Conservation (phyloP, 2,797 vertebrate genomes). For the Jordanella pulchra region DNA sequence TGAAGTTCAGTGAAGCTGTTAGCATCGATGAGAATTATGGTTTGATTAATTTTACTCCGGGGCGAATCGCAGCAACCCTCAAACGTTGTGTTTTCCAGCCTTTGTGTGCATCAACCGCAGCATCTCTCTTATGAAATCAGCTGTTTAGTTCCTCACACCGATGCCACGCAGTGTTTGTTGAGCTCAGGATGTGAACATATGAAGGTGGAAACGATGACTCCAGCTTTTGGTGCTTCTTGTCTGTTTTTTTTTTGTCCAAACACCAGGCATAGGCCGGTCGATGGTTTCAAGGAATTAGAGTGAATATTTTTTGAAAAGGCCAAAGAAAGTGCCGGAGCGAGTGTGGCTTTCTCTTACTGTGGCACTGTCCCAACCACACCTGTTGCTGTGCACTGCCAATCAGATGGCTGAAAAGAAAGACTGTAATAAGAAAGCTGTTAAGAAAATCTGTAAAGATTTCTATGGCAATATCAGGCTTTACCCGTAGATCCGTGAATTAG, state of each 20-base stretch:
- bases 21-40: constrained; percentile 23
- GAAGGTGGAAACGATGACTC: constrained; percentile 50
- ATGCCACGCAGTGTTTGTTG: neutral
- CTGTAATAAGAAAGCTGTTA: neutral
- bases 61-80: constrained; percentile 47
- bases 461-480: neutral
- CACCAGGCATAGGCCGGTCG: neutral
- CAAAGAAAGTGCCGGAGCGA: neutral
- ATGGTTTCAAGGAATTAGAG: neutral
- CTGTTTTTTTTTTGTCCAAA: constrained; percentile 37
- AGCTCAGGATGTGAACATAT: constrained; percentile 19
- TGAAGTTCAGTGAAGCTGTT: constrained; percentile 17
- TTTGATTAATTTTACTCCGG: constrained; percentile 36
- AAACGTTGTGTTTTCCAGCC: constrained; percentile 14
- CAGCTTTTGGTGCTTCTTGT: constrained; percentile 56
- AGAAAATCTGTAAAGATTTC: no score
- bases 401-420: neutral
- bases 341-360: neutral
- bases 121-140: constrained; percentile 14
- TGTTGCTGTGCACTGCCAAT: neutral
- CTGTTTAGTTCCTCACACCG: neutral
- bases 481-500: no score
- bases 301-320: neutral
- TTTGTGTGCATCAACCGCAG: constrained; percentile 22
- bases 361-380: neutral